These are phyloP conservation scores for Setipinna tenuifilis DNA, from an alignment of 2,797 vertebrate species.

Conservation along the genomic window DNA sequence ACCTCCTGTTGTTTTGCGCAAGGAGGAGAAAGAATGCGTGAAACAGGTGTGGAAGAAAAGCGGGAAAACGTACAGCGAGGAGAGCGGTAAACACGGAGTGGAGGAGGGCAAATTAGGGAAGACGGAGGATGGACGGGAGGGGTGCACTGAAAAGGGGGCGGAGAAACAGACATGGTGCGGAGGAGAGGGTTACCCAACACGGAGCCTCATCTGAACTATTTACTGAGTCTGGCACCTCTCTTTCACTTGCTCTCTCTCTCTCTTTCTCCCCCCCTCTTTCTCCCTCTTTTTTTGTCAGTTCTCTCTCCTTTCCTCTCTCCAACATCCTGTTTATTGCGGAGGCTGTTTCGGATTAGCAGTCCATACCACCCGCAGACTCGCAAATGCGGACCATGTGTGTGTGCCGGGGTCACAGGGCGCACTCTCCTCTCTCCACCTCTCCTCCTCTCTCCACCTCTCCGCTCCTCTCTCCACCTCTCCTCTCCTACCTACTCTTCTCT, in stretches of 20 bases:
- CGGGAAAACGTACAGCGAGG: background rate
- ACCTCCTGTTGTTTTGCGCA: background rate
- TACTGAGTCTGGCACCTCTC: constrained; percentile 5
- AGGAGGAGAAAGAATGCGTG: background rate
- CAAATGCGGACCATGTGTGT: constrained; percentile 84
- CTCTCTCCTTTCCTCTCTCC: constrained; percentile 25
- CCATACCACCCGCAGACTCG: constrained; percentile 82
- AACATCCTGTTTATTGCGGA: constrained; percentile 66
- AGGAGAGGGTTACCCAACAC: constrained; percentile 11
- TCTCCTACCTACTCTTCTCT: constrained; percentile 32
- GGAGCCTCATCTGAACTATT: constrained; percentile 10
- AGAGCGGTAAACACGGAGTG: background rate
- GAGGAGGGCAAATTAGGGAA: background rate
- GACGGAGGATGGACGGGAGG: background rate
- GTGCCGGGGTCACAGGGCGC: constrained; percentile 74
- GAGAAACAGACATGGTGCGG: background rate
- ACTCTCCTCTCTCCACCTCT: constrained; percentile 41
- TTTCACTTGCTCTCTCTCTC: background rate
- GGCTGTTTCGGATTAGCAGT: constrained; percentile 82
- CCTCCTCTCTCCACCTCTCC: constrained; percentile 60
- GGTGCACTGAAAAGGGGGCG: background rate
- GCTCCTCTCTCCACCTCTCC: constrained; percentile 40
- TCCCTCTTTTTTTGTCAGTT: constrained; percentile 6
- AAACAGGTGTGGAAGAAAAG: constrained; percentile 1
- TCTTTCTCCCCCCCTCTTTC: background rate